A percentile compares a stretch with the other conserved stretches of the same genome.
phyloP scores from a whole-genome alignment of 2,888 invertebrate genomes.

The Lasioglossum morio region DNA sequence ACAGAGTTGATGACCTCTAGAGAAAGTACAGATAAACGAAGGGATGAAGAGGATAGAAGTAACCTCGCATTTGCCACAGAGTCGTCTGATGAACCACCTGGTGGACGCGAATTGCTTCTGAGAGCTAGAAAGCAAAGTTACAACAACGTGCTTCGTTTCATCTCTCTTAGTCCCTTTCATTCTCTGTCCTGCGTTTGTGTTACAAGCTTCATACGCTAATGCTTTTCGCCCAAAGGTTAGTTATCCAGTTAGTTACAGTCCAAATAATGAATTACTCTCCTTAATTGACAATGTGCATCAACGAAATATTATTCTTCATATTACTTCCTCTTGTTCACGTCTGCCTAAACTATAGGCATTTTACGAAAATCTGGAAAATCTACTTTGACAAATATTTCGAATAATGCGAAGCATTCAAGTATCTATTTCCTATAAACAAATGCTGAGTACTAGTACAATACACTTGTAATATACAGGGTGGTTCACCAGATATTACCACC shows the following conservation, averaged over 20 bases:
- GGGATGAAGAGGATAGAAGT: conserved; percentile 67
- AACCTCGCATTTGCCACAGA: conserved; percentile 70
- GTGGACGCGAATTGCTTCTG: conserved; percentile 57
- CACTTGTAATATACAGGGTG: too few relatives aligned
- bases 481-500: too few relatives aligned
- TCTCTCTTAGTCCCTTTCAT: conserved; percentile 45
- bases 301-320: neutral
- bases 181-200: conserved; percentile 8
- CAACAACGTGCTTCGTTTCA: conserved; percentile 55
- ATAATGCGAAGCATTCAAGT: neutral
- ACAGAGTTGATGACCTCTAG: conserved; percentile 43
- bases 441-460: too few relatives aligned
- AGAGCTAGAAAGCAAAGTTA: conserved; percentile 75
- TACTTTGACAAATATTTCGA: too few relatives aligned
- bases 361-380: too few relatives aligned
- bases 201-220: conserved; percentile 53
- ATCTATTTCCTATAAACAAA: too few relatives aligned
- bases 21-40: conserved; percentile 62
- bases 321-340: neutral
- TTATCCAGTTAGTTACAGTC: conserved; percentile 44
- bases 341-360: neutral
- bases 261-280: conserved; percentile 40
- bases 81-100: conserved; percentile 72
- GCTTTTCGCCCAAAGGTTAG: conserved; percentile 57
- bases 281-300: conserved; percentile 12